phyloP scores from a whole-genome alignment of 2,797 vertebrate species.

The Cirrhinus mrigala region DNA sequence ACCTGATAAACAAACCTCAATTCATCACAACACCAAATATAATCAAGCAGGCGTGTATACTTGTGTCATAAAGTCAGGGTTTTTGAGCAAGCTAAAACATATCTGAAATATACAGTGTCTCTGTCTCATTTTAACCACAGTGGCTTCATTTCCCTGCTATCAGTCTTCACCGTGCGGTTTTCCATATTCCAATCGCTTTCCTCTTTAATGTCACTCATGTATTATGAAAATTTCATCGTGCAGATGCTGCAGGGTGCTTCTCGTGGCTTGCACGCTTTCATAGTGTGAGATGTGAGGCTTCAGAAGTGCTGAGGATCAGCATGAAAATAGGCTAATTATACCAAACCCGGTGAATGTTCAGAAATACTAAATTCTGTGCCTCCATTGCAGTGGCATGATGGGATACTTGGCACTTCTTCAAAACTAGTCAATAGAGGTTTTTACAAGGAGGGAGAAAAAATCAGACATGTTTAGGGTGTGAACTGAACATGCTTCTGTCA shows the following conservation, averaged over 20 bases:
- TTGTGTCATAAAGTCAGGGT: neutral
- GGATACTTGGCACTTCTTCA: neutral
- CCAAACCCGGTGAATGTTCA: slow-evolving; percentile 34
- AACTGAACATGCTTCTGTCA: neutral
- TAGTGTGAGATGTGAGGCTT: slow-evolving; percentile 15
- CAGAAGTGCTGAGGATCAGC: slow-evolving; percentile 33
- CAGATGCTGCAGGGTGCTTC: neutral
- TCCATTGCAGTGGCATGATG: neutral
- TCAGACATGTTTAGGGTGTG: too few relatives aligned
- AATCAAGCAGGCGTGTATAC: neutral
- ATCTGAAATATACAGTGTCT: neutral
- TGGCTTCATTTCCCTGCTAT: neutral
- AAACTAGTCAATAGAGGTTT: neutral
- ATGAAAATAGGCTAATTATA: slow-evolving; percentile 61
- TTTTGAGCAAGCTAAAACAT: neutral
- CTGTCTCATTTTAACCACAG: neutral
- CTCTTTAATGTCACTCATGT: neutral
- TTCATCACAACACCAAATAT: neutral
- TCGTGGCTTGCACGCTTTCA: neutral
- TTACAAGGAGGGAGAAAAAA: neutral
- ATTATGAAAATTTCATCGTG: neutral
- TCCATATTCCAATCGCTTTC: neutral
- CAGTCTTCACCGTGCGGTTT: neutral
- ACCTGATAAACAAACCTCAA: neutral
- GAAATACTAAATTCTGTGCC: neutral